A percentile compares a stretch with the other conserved stretches of the same genome.
Evolutionary conservation across 2,888 invertebrate genomes (phyloP).

Genomic region (Melinopterus prodromus): DNA sequence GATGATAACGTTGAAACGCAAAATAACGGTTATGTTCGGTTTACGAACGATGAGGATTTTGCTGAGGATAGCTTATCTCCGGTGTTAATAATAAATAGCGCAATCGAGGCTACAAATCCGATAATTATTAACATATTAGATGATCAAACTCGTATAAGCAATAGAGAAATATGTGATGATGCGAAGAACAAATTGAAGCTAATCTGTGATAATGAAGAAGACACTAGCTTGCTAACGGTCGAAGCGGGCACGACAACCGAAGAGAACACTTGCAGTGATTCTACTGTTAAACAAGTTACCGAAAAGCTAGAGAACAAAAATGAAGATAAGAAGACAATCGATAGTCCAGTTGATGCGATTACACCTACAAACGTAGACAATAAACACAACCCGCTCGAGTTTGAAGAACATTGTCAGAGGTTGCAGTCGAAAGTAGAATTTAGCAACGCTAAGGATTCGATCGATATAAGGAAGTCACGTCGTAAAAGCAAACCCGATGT

Average conservation of each 20-base stretch:
- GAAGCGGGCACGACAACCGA: slow-evolving; percentile 68
- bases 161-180: not conserved
- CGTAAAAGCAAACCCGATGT: slow-evolving; percentile 58
- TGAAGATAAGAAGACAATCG: slow-evolving; percentile 14
- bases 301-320: slow-evolving; percentile 46
- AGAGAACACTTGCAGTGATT: slow-evolving; percentile 65
- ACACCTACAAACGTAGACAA: slow-evolving; percentile 10
- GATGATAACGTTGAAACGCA: slow-evolving; percentile 67
- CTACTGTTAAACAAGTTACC: slow-evolving; percentile 58
- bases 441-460: slow-evolving; percentile 73
- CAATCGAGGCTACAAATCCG: slow-evolving; percentile 52
- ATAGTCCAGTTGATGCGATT: not conserved
- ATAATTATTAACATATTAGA: slow-evolving; percentile 53
- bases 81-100: slow-evolving; percentile 46
- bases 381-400: slow-evolving; percentile 50
- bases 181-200: slow-evolving; percentile 49
- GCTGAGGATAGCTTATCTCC: slow-evolving; percentile 57
- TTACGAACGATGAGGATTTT: slow-evolving; percentile 64
- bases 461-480: slow-evolving; percentile 69
- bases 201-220: slow-evolving; percentile 64
- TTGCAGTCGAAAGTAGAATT: slow-evolving; percentile 75
- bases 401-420: slow-evolving; percentile 71
- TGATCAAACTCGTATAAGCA: too few species aligned
- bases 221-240: slow-evolving; percentile 67
- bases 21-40: slow-evolving; percentile 74